Base-by-base conservation (phyloP, 1,140 invertebrate species). In the Lucilia cuprina region DNA sequence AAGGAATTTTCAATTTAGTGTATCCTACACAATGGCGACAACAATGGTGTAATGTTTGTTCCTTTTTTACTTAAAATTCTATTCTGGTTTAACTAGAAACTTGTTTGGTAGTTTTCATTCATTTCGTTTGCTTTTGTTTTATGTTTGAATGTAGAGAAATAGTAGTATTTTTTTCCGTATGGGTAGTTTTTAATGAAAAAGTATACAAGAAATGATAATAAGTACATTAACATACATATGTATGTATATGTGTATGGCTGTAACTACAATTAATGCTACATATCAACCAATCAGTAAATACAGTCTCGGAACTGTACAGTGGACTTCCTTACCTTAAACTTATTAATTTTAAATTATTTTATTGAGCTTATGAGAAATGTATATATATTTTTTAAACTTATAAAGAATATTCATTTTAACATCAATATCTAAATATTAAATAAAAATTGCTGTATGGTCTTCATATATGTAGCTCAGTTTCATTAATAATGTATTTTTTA, bases 161-260 rank as follows among this genome's bases (percentile, higher is more conserved):
- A 21, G 65, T 70, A 21, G 19, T 70, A 70, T 25, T 70, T 70
- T n/a, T 70, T 70, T 70, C 65, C 65, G 19, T 70, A n/a, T 70
- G 65, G 65, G 65, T 70, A n/a, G 21, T 70, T 70, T 70, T 70
- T 70, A 70, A 70, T 70, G 19, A 70, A 70, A 70, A 70, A 70
- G n/a, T 70, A 21, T 21, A 70, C 65, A 25, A 70, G 19, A 70
- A 70, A 21, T 21, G 65, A 70, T 70, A 70, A 21, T 55, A 55
- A n/a, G n/a, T 17, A 65, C 19, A 21, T 21, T 21, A 3, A 19
- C 65, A 70, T 19, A 12, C 65, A 70, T 21, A 5, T 17, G n/a
- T 65, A 70, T 12, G 5, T 19, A 41, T 5, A 41, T 41, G 3
- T 30, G 25, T 30, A 30, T 30, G 25, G 41, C 41, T 41, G 41